These are phyloP conservation scores for Allacma fusca DNA, from an alignment of 2,888 invertebrate genomes.

Conservation along the genomic window DNA sequence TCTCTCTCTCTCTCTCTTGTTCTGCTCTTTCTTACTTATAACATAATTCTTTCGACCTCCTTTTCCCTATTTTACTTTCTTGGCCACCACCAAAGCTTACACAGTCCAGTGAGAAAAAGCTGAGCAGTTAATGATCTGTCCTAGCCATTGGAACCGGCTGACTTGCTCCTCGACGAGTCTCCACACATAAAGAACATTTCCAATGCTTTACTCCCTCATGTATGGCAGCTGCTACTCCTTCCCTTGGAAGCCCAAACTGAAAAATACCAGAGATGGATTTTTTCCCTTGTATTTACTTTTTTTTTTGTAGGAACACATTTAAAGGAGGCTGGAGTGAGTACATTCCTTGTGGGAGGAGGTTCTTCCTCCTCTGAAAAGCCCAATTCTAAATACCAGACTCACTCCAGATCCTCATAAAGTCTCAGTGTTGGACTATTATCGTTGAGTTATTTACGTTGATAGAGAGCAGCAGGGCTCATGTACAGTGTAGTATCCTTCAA, in stretches of 20 bases:
- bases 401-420: no score
- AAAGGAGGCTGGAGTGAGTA: no score
- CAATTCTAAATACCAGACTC: no score
- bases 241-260: not conserved
- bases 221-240: constrained; percentile 6
- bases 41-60: constrained; percentile 41
- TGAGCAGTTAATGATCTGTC: constrained; percentile 56
- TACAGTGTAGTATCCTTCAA: no score
- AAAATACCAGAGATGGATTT: not conserved
- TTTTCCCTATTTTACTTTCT: constrained; percentile 39
- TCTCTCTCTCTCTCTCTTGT: no score
- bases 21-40: constrained; percentile 18
- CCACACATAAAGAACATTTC: constrained; percentile 40
- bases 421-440: no score
- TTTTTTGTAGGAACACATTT: no score
- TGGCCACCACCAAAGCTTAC: constrained; percentile 28
- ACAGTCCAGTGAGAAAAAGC: constrained; percentile 48
- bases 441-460: no score
- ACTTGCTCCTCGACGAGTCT: constrained; percentile 45
- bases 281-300: constrained; percentile 20
- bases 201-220: constrained; percentile 9
- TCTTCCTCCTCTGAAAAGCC: no score
- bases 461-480: no score
- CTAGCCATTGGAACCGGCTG: constrained; percentile 49
- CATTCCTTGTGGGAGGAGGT: no score